Conservation (phyloP, 1,140 invertebrate genomes). For the Anastrepha obliqua region DNA sequence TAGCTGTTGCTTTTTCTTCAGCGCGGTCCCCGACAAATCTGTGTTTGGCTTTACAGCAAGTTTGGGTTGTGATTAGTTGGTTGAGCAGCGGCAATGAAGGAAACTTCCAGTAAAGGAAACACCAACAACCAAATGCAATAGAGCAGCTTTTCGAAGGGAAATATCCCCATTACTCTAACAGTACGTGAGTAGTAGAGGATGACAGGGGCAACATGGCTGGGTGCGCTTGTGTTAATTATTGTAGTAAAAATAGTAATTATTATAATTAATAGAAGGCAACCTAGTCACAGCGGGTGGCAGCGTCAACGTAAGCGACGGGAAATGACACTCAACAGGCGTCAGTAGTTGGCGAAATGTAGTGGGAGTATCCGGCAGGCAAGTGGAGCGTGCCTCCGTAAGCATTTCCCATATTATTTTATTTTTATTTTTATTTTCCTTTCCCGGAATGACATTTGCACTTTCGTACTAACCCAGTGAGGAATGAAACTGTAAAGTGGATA, state of each 20-base stretch:
- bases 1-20: background rate
- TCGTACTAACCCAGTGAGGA: background rate
- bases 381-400: too few relatives aligned
- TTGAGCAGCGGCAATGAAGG: background rate
- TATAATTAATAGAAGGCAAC: constrained; percentile 12
- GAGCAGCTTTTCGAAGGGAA: background rate
- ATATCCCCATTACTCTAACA: background rate
- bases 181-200: background rate
- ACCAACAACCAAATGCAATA: background rate
- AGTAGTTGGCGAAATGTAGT: too few relatives aligned
- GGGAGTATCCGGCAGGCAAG: too few relatives aligned
- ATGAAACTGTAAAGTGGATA: background rate
- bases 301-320: background rate
- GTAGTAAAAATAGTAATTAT: constrained; percentile 18
- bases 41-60: background rate
- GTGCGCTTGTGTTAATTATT: constrained; percentile 3
- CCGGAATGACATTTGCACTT: too few relatives aligned
- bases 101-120: background rate
- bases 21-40: background rate
- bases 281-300: background rate
- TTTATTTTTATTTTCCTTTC: background rate
- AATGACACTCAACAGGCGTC: background rate
- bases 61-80: constrained; percentile 3
- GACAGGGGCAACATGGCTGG: background rate
- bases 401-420: background rate